phyloP scores from a whole-genome alignment of 2,888 invertebrate genomes.

The Euplexia lucipara region DNA sequence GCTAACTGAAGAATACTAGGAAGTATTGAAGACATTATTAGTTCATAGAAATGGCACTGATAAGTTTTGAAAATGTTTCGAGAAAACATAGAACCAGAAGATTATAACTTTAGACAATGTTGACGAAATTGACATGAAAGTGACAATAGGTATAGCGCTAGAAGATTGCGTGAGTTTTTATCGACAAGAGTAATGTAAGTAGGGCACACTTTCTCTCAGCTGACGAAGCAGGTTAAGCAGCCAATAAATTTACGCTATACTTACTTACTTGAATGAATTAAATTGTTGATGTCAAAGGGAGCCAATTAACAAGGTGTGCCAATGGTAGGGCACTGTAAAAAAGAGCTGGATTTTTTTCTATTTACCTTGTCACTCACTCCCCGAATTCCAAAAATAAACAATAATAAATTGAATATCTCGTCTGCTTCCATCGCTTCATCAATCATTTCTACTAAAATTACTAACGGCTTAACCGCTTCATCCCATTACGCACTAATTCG shows the following conservation, averaged over 20 bases:
- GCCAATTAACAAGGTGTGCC: not conserved
- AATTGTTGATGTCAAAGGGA: slow-evolving; percentile 1
- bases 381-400: slow-evolving; percentile 34
- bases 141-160: not conserved
- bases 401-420: slow-evolving; percentile 41
- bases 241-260: slow-evolving; percentile 5
- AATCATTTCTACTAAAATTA: slow-evolving; percentile 62
- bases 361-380: not conserved
- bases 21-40: not conserved
- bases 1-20: not conserved
- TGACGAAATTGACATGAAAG: slow-evolving; percentile 1
- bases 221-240: slow-evolving; percentile 15
- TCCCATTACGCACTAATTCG: slow-evolving; percentile 75
- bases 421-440: slow-evolving; percentile 64
- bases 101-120: not conserved
- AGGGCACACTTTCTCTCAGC: slow-evolving; percentile 30
- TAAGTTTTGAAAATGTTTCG: too few relatives aligned
- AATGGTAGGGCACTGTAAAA: not conserved
- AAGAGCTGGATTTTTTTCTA: not conserved
- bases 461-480: slow-evolving; percentile 55
- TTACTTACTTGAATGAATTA: slow-evolving; percentile 9
- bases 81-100: too few relatives aligned
- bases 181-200: slow-evolving; percentile 23
- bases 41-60: not conserved
- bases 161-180: slow-evolving; percentile 1